Evolutionary conservation across 2,888 invertebrate species (phyloP).

Genomic region (Thecophora atra): DNA sequence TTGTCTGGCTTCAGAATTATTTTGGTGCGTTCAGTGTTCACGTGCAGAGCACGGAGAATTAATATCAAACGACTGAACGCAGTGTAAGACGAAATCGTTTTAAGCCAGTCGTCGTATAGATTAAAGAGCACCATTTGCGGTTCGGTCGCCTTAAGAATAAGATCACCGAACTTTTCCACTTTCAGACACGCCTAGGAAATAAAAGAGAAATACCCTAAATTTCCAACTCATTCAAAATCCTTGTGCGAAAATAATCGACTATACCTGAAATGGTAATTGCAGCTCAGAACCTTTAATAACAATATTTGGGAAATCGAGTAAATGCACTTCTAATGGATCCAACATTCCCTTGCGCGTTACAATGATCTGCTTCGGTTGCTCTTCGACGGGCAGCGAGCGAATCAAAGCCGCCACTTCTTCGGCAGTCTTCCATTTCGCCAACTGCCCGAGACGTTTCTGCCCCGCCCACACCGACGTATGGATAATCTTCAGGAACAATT

Average conservation of each 20-base stretch:
- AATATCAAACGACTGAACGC: slow-evolving; percentile 97
- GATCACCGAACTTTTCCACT: slow-evolving; percentile 99
- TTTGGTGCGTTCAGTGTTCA: slow-evolving; percentile 98
- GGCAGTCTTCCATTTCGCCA: slow-evolving; percentile 99
- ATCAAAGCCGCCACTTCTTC: slow-evolving; percentile 99
- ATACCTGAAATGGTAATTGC: slow-evolving; percentile 98
- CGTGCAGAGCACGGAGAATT: slow-evolving; percentile 95
- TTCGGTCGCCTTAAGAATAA: slow-evolving; percentile 98
- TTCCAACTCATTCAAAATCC: slow-evolving; percentile 69
- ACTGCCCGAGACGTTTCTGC: slow-evolving; percentile 98
- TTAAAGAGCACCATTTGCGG: slow-evolving; percentile 99
- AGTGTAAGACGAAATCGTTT: slow-evolving; percentile 98
- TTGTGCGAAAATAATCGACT: slow-evolving; percentile 69
- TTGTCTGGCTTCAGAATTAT: slow-evolving; percentile 98
- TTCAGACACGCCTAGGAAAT: slow-evolving; percentile 98
- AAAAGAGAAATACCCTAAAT: not conserved
- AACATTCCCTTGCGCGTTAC: slow-evolving; percentile 99
- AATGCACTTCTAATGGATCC: slow-evolving; percentile 98
- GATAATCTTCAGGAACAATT: slow-evolving; percentile 98
- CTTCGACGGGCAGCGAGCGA: slow-evolving; percentile 98
- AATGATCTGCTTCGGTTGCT: slow-evolving; percentile 99
- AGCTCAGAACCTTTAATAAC: slow-evolving; percentile 99
- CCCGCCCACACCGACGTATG: slow-evolving; percentile 99
- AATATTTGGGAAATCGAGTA: slow-evolving; percentile 99
- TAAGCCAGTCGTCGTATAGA: slow-evolving; percentile 99